Base-by-base conservation (phyloP, 2,113 vertebrate species). In the Dicerorhinus sumatrensis region DNA sequence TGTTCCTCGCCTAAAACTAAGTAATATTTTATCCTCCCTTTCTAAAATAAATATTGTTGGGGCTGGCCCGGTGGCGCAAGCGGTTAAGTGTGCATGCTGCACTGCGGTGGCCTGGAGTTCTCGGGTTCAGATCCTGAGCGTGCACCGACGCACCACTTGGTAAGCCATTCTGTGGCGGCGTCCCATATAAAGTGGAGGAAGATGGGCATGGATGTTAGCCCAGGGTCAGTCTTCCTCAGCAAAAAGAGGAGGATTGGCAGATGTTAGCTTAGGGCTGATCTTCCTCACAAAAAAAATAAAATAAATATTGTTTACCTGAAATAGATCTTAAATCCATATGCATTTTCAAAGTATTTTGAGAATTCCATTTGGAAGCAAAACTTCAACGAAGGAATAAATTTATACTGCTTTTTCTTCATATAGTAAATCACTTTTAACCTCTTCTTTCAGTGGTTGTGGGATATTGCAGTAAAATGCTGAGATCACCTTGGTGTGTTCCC, bases 401-500 rank as follows among this genome's bases (percentile, higher is more conserved):
- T 94, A 77, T 11, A 84, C 91, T 87, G 27, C 56, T 84, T 97
- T 88, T 95, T 86, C 82, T 95, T 93, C 84, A 95, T 91, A 92
- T 8, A 70, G 63, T 56, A 69, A 96, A 84, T 94, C 46, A 76
- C 87, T 96, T 86, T 86, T 96, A 36, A 54, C 73, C 67, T 82
- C 0, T 13, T 79, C 92, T 48, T 97, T 96, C 48, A 89, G 25
- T 95, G 89, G 72, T 82, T 89, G 54, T 2, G 88, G 76, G 73
- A 96, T 94, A 80, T 16, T 95, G 73, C 48, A 90, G 76, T 87
- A 93, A 86, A 97, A 67, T 46, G 94, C 96, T 83, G 86, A 97
- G 63, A 86, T 97, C 96, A 91, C 80, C 93, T 98, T 92, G 58
- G 69, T 89, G 33, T 96, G 65, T 94, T 98, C 89, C 95, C 97